Evolutionary conservation across 2,113 vertebrate species (phyloP).

Genomic region (Brachyhypopomus occidentalis): DNA sequence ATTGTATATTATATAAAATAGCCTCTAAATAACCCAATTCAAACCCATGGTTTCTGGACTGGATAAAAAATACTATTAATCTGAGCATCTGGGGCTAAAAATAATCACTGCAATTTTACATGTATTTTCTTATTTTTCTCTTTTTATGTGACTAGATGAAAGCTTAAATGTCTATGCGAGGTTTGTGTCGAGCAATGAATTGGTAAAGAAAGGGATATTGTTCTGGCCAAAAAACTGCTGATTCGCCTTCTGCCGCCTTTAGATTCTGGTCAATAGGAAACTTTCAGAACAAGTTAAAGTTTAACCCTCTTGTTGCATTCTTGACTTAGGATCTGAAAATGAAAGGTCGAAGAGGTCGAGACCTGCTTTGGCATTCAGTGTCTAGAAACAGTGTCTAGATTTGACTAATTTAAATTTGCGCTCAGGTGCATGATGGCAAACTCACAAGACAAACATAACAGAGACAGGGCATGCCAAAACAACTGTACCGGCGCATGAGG

Average conservation of each 20-base stretch:
- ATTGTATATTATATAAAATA: background rate
- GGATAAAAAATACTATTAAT: background rate
- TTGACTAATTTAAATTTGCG: background rate
- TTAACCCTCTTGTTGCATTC: constrained; percentile 86
- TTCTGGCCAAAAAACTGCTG: constrained; percentile 73
- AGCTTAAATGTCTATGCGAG: background rate
- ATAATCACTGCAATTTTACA: background rate
- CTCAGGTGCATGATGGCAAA: background rate
- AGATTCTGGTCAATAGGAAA: constrained; percentile 81
- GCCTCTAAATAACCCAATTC: background rate
- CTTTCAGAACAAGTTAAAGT: constrained; percentile 90
- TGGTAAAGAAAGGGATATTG: constrained; percentile 73
- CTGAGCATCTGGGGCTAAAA: background rate
- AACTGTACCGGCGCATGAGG: background rate
- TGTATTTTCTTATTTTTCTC: background rate
- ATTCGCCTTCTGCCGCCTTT: constrained; percentile 75
- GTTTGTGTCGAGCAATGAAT: constrained; percentile 44
- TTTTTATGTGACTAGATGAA: background rate
- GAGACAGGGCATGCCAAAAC: background rate
- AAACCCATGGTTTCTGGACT: background rate
- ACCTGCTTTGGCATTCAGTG: background rate
- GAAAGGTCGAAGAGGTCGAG: constrained; percentile 50
- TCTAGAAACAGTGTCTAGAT: constrained; percentile 10
- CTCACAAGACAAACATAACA: background rate
- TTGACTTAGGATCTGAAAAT: constrained; percentile 65